These are phyloP conservation scores for Brevipalpus yothersi DNA, from an alignment of 1,140 invertebrate genomes.

Conservation along the genomic window DNA sequence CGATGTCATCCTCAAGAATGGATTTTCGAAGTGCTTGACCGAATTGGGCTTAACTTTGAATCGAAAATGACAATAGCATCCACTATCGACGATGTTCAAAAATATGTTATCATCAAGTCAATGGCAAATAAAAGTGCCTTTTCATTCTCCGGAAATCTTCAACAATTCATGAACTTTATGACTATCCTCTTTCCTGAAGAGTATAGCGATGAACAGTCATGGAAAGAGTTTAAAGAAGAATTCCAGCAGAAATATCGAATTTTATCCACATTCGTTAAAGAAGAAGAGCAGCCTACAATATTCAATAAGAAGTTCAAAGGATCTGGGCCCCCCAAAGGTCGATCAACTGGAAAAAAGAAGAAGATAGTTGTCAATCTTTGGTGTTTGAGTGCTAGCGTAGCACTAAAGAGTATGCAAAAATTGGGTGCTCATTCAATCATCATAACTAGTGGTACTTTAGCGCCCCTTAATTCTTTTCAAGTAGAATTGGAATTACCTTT, in stretches of 20 bases:
- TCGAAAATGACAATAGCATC: background rate
- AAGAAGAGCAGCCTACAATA: background rate
- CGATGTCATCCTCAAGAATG: background rate
- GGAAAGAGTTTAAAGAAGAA: background rate
- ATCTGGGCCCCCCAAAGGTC: background rate
- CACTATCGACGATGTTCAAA: background rate
- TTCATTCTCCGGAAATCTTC: background rate
- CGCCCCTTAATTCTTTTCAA: constrained; percentile 66
- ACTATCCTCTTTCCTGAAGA: background rate
- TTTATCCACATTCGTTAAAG: background rate
- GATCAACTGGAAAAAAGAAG: background rate
- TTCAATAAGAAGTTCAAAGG: background rate
- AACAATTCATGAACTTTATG: background rate
- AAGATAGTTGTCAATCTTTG: constrained; percentile 9
- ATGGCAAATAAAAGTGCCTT: background rate
- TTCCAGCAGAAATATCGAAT: background rate
- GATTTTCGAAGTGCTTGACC: background rate
- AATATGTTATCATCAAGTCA: background rate
- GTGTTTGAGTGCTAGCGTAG: constrained; percentile 15
- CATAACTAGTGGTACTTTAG: constrained; percentile 83
- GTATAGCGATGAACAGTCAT: background rate
- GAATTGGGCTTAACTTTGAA: background rate
- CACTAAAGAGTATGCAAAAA: constrained; percentile 54
- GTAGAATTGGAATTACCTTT: constrained; percentile 49
- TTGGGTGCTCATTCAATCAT: constrained; percentile 60